Conservation (phyloP, 1,140 invertebrate genomes). For the Ectropis grisescens region DNA sequence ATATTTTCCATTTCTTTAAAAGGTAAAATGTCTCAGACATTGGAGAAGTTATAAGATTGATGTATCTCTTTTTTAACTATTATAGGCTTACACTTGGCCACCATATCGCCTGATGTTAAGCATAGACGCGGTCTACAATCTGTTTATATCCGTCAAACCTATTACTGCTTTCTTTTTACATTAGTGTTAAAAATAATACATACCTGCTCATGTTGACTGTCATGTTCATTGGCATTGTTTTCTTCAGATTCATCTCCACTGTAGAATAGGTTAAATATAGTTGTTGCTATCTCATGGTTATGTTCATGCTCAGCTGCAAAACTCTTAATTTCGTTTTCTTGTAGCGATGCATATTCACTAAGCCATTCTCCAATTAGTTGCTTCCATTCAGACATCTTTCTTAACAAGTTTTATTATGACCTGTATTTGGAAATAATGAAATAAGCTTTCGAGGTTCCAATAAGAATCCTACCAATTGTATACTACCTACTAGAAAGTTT, state of each 20-base stretch:
- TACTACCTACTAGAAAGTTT: not conserved
- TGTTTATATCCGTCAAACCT: too few relatives aligned
- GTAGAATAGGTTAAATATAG: conserved; percentile 62
- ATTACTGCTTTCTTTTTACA: too few relatives aligned
- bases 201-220: conserved; percentile 37
- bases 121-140: too few relatives aligned
- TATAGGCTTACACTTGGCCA: too few relatives aligned
- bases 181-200: too few relatives aligned
- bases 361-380: conserved; percentile 85
- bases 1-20: too few relatives aligned
- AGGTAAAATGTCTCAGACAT: too few relatives aligned
- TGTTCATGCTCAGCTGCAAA: conserved; percentile 83
- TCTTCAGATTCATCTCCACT: conserved; percentile 28
- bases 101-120: too few relatives aligned
- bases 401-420: not conserved
- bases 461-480: too few relatives aligned
- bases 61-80: too few relatives aligned
- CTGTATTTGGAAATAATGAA: not conserved
- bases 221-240: conserved; percentile 14
- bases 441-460: too few relatives aligned
- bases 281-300: conserved; percentile 85
- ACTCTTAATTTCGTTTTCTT: conserved; percentile 80
- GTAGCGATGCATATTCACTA: conserved; percentile 80
- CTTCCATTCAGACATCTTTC: conserved; percentile 76
- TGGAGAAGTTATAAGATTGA: too few relatives aligned